A percentile compares a stretch with the other conserved stretches of the same genome.
These are phyloP conservation scores for Aphidius colemani DNA, from an alignment of 2,888 invertebrate genomes.

Conservation along the genomic window DNA sequence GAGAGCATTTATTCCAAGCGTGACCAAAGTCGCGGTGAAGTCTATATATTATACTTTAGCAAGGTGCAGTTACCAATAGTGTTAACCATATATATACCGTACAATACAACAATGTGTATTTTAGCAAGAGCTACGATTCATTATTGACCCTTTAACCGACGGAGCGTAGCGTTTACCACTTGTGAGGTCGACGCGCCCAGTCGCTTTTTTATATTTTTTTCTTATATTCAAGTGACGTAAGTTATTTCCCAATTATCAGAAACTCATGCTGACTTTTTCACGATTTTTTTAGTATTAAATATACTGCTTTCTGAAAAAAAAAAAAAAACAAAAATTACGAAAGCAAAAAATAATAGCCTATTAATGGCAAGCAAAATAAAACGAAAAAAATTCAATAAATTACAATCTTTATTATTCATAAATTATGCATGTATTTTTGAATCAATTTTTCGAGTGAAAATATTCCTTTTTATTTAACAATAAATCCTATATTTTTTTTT, in stretches of 20 bases:
- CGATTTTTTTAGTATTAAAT: too few relatives aligned
- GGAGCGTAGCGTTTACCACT: slow-evolving; percentile 8
- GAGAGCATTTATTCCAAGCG: slow-evolving; percentile 43
- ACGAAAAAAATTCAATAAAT: too few relatives aligned
- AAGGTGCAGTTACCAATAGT: too few relatives aligned
- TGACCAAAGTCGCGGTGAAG: slow-evolving; percentile 26
- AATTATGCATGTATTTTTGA: neutral
- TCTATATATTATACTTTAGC: too few relatives aligned
- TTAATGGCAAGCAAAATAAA: too few relatives aligned
- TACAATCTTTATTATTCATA: neutral
- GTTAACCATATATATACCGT: too few relatives aligned
- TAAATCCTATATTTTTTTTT: slow-evolving; percentile 1
- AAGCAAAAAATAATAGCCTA: too few relatives aligned
- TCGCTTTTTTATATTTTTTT: neutral
- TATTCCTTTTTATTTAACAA: neutral
- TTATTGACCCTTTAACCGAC: slow-evolving; percentile 35
- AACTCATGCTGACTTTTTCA: neutral
- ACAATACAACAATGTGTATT: too few relatives aligned
- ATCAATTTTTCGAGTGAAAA: neutral
- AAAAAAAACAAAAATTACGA: too few relatives aligned
- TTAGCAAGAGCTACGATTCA: slow-evolving; percentile 22
- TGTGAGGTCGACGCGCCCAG: slow-evolving; percentile 3
- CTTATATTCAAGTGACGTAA: neutral
- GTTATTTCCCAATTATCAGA: slow-evolving; percentile 24
- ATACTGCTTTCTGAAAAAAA: too few relatives aligned